These are phyloP conservation scores for Thunnus thynnus DNA, from an alignment of 2,113 vertebrate genomes.

Conservation along the genomic window DNA sequence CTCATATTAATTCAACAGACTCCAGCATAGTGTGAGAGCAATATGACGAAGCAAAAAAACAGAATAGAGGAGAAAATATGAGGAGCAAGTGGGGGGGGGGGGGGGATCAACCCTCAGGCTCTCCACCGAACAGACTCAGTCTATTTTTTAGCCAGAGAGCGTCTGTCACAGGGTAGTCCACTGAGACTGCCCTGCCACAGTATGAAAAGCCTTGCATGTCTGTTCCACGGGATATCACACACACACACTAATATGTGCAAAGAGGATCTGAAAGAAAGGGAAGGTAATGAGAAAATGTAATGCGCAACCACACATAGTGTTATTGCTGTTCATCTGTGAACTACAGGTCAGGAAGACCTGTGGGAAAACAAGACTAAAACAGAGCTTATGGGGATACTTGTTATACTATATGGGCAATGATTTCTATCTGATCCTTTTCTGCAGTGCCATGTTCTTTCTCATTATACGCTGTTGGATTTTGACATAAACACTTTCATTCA, in stretches of 20 bases:
- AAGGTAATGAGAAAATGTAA: neutral
- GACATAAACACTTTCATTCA: slow-evolving; percentile 15
- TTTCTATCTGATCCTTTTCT: slow-evolving; percentile 11
- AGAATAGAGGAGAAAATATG: neutral
- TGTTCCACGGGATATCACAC: slow-evolving; percentile 7
- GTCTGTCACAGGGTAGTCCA: slow-evolving; percentile 33
- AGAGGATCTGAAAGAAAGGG: neutral
- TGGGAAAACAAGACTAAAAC: too few species aligned
- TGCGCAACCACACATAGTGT: neutral
- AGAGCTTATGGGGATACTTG: neutral
- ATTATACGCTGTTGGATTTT: slow-evolving; percentile 18
- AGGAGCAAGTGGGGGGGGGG: neutral
- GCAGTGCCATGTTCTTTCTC: neutral
- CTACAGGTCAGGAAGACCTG: neutral
- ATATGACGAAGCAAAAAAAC: slow-evolving; percentile 47
- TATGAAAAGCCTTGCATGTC: slow-evolving; percentile 27
- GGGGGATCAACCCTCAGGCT: neutral
- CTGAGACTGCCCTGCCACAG: slow-evolving; percentile 29
- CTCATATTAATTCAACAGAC: slow-evolving; percentile 34
- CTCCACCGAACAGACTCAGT: slow-evolving; percentile 11
- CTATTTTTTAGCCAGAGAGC: slow-evolving; percentile 51
- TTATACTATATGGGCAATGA: too few species aligned
- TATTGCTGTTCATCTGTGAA: neutral
- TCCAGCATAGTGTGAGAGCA: slow-evolving; percentile 17
- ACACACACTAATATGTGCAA: neutral